These are phyloP conservation scores for Phoxinus dragarum DNA, from an alignment of 2,797 vertebrate species.

Conservation along the genomic window DNA sequence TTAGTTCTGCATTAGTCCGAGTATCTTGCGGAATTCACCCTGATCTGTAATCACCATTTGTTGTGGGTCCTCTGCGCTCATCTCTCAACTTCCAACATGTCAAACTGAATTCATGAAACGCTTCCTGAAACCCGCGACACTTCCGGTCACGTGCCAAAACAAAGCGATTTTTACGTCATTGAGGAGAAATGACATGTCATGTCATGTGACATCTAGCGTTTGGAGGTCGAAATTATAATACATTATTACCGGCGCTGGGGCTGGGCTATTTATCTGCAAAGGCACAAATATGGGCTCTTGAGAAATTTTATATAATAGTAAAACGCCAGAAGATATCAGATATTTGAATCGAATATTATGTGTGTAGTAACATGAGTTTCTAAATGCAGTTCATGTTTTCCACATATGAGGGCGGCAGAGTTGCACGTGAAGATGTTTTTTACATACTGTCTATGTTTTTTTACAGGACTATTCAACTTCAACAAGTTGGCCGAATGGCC, in stretches of 20 bases:
- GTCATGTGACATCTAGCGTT: conserved; percentile 57
- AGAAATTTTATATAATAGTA: neutral
- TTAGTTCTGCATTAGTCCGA: neutral
- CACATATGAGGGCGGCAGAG: conserved; percentile 19
- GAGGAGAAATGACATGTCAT: neutral
- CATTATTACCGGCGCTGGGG: neutral
- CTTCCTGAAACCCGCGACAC: conserved; percentile 61
- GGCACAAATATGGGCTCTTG: neutral
- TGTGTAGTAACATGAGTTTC: neutral
- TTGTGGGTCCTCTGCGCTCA: conserved; percentile 1
- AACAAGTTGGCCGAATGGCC: neutral
- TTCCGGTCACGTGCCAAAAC: conserved; percentile 81
- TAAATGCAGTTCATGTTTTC: conserved; percentile 31
- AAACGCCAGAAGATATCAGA: neutral
- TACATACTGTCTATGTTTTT: no score
- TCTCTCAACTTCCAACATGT: conserved; percentile 45
- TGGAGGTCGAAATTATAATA: conserved; percentile 43
- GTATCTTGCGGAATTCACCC: neutral
- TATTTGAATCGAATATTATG: neutral
- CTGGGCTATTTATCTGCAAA: neutral
- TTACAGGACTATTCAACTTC: neutral
- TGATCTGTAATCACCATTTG: neutral
- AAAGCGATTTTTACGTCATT: conserved; percentile 51
- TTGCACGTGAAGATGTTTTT: conserved; percentile 1
- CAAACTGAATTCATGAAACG: conserved; percentile 55